Evolutionary conservation across 2,888 invertebrate genomes (phyloP).

Genomic region (Abscondita cerata): DNA sequence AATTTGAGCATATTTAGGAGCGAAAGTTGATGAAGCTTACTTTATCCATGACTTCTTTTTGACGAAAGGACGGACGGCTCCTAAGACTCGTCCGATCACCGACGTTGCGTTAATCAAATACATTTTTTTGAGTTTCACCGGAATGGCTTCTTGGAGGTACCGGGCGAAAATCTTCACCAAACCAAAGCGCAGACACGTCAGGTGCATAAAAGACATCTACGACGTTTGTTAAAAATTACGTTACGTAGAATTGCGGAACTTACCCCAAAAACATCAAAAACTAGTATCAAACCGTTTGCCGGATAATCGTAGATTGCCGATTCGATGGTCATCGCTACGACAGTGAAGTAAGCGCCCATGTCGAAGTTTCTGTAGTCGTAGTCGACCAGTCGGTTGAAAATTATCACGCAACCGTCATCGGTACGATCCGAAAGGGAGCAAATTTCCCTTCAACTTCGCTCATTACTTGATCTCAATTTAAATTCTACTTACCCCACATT

Average conservation of each 20-base stretch:
- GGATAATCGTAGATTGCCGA: slow-evolving; percentile 65
- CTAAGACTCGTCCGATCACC: neutral
- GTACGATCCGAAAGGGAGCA: slow-evolving; percentile 2
- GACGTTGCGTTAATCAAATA: neutral
- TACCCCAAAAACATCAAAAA: slow-evolving; percentile 73
- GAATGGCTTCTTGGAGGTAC: neutral
- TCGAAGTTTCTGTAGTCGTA: neutral
- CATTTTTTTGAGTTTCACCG: neutral
- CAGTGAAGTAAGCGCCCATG: neutral
- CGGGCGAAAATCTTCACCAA: neutral
- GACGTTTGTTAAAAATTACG: neutral
- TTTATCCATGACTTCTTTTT: neutral
- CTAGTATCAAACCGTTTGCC: slow-evolving; percentile 68
- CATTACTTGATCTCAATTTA: too few relatives aligned
- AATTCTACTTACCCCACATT: slow-evolving; percentile 6
- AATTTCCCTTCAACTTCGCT: neutral
- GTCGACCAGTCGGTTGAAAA: neutral
- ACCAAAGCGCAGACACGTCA: neutral
- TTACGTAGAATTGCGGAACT: slow-evolving; percentile 54
- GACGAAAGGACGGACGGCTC: neutral
- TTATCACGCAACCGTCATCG: slow-evolving; percentile 1
- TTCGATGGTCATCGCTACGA: slow-evolving; percentile 50
- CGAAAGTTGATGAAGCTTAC: neutral
- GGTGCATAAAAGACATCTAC: neutral
- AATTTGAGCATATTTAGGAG: neutral